A percentile compares a stretch with the other conserved stretches of the same genome.
Conservation (phyloP, 2,797 vertebrate genomes). For the Craterocephalus amniculus region DNA sequence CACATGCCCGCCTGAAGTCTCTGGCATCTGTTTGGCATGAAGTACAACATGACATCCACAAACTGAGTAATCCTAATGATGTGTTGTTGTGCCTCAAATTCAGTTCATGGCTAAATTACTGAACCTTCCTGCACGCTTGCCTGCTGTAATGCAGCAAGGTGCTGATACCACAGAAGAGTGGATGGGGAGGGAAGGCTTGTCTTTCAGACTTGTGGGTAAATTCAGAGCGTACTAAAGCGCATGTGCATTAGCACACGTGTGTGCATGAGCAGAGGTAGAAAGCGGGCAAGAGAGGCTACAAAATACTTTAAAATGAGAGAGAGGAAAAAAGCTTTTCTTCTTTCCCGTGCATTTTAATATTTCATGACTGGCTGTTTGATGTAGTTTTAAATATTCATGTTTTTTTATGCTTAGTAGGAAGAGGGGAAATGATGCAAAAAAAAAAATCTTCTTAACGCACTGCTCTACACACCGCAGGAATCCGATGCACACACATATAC, state of each 20-base stretch:
- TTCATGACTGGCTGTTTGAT: conserved; percentile 83
- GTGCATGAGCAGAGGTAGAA: conserved; percentile 10
- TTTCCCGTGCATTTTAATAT: conserved; percentile 81
- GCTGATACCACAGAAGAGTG: conserved; percentile 67
- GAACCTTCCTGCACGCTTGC: conserved; percentile 44
- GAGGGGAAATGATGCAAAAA: conserved; percentile 73
- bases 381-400: conserved; percentile 83
- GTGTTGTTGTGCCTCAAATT: conserved; percentile 50
- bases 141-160: conserved; percentile 57
- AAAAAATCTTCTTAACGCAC: conserved; percentile 61
- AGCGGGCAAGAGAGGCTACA: conserved; percentile 45
- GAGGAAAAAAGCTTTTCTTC: conserved; percentile 80
- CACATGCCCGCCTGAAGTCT: conserved; percentile 30
- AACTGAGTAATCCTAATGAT: conserved; percentile 33
- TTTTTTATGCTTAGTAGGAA: conserved; percentile 78
- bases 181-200: conserved; percentile 49
- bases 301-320: conserved; percentile 60
- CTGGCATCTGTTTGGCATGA: conserved; percentile 48
- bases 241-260: conserved; percentile 25
- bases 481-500: conserved; percentile 33
- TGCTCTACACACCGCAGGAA: conserved; percentile 44
- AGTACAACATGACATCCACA: conserved; percentile 50
- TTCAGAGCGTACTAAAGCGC: conserved; percentile 33
- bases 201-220: conserved; percentile 65
- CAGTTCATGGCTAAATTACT: conserved; percentile 57